Conservation (phyloP, 2,888 invertebrate species). For the Stenurella melanura region DNA sequence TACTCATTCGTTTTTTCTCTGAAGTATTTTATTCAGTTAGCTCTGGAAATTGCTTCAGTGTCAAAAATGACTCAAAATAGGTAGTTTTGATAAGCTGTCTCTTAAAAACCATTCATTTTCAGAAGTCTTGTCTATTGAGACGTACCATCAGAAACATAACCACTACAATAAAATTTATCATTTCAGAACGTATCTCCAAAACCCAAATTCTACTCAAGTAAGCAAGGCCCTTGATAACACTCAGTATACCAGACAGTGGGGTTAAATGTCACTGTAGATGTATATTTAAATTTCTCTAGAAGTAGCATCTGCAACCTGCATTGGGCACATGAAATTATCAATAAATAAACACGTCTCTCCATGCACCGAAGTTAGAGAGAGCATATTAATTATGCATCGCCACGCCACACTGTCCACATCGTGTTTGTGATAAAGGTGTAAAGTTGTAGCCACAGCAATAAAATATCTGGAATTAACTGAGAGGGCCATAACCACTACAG, state of each 20-base stretch:
- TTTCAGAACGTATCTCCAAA: too few species aligned
- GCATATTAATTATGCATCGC: slow-evolving; percentile 11
- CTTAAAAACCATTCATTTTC: too few species aligned
- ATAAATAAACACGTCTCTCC: slow-evolving; percentile 6
- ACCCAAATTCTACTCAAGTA: too few species aligned
- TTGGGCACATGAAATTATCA: not conserved
- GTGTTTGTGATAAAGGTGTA: slow-evolving; percentile 57
- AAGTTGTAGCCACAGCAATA: slow-evolving; percentile 59
- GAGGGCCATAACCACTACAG: slow-evolving; percentile 49
- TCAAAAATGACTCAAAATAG: too few species aligned
- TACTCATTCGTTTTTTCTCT: too few species aligned
- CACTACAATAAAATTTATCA: too few species aligned
- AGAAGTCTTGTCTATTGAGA: too few species aligned
- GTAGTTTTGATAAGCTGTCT: too few species aligned
- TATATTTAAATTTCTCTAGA: not conserved
- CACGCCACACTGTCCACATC: slow-evolving; percentile 45
- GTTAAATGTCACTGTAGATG: not conserved
- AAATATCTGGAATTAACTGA: slow-evolving; percentile 58
- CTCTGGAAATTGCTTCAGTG: too few species aligned
- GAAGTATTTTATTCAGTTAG: too few species aligned
- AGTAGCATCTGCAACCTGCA: not conserved
- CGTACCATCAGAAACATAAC: too few species aligned
- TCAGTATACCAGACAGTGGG: not conserved
- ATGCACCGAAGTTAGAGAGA: not conserved
- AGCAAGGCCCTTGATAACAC: too few species aligned